Base-by-base conservation (phyloP, 2,888 invertebrate species). In the Eristalis tenax region DNA sequence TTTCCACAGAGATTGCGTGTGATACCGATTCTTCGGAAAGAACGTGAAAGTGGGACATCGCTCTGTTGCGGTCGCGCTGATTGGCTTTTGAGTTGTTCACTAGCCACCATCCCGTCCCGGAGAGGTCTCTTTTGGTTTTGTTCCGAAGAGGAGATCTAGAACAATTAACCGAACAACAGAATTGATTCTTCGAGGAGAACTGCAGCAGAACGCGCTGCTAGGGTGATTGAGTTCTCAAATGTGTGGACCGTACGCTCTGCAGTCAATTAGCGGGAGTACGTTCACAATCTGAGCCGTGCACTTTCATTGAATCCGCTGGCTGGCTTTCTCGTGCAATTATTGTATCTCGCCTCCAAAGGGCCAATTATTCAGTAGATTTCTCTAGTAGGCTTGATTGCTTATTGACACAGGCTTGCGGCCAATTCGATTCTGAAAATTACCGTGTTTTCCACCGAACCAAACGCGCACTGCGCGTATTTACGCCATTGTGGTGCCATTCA, bases 31-130 rank as follows among this genome's bases (percentile, higher is more conserved):
- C 59, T 63, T 64, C 71, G 69, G 26, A 78, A 78, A 83, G 86
- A 86, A 83, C 86, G 86, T 78, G 86, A 86, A 86, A 86, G 86
- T 86, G 83, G 86, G 86, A 82, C 86, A 86, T 22, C 22, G 68
- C 22, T 61, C 59, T 13, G 40, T 38, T 78, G 77, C 69, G 82
- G 83, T 83, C 68, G 78, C 83, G 61, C 56, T 83, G 78, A 86
- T 83, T 86, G 78, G 35, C 78, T 86, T 79, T 86, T 65, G 70
- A 83, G 86, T 83, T 82, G 86, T 78, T 57, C 69, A 18, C 56
- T 73, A 59, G 50, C 61, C 76, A 68, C 23, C 70, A 69, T 57
- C 38, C 15, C 4, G 38, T 59, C 59, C 22, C 23, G 57, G 13
- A 28, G 22, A n/a, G 56, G 69, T 70, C 40, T 65, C 2, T 4